Evolutionary conservation across 1,140 invertebrate species (phyloP).

Genomic region (Aphaenogaster ashmeadi): DNA sequence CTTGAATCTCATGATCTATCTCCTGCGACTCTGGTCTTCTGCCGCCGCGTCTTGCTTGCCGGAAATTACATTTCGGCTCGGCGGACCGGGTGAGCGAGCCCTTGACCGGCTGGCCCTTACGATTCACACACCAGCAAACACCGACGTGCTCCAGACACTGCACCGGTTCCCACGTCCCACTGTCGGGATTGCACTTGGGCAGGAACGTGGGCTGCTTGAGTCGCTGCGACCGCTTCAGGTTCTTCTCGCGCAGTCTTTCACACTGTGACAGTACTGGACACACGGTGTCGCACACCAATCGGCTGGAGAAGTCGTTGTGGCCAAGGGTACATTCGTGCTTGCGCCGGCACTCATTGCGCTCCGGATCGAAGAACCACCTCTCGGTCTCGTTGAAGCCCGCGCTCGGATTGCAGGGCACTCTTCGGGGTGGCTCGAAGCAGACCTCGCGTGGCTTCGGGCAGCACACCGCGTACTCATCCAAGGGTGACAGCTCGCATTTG

Average conservation of each 20-base stretch:
- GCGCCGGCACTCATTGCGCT: conserved; percentile 91
- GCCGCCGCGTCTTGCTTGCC: conserved; percentile 90
- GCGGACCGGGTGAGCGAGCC: conserved; percentile 91
- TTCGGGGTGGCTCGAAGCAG: conserved; percentile 90
- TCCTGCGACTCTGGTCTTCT: conserved; percentile 80
- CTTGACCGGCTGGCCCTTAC: conserved; percentile 92
- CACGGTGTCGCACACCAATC: conserved; percentile 93
- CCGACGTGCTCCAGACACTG: conserved; percentile 94
- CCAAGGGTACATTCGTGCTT: conserved; percentile 93
- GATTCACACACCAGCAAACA: conserved; percentile 95
- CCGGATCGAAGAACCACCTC: conserved; percentile 92
- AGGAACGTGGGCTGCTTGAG: conserved; percentile 90
- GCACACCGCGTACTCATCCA: conserved; percentile 93
- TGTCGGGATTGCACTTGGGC: conserved; percentile 91
- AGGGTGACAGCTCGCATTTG: conserved; percentile 93
- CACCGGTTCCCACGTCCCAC: conserved; percentile 92
- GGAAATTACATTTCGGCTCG: conserved; percentile 92
- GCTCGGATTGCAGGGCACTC: conserved; percentile 75
- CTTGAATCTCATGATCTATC: conserved; percentile 82
- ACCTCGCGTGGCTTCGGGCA: conserved; percentile 95
- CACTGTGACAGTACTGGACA: conserved; percentile 95
- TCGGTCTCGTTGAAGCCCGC: conserved; percentile 86
- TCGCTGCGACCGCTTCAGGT: conserved; percentile 90
- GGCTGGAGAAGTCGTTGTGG: conserved; percentile 95
- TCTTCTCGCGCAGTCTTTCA: conserved; percentile 92